These are phyloP conservation scores for Ursus arctos DNA, from an alignment of 2,113 vertebrate genomes.

Conservation along the genomic window DNA sequence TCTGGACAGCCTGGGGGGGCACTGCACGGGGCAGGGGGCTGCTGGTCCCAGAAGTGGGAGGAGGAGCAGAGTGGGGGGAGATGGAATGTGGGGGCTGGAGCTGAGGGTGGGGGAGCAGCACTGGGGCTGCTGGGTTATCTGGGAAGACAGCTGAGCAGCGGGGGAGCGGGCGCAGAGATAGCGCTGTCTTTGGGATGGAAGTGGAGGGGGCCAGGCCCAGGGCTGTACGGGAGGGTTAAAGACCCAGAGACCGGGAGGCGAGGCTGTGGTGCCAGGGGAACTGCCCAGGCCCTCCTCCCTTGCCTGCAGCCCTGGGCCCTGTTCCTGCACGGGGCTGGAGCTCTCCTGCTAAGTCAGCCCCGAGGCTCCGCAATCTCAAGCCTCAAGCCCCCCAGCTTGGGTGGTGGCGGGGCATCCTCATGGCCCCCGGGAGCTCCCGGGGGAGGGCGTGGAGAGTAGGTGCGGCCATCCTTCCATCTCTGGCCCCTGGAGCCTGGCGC, in stretches of 20 bases:
- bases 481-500: neutral
- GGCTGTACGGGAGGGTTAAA: neutral
- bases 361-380: neutral
- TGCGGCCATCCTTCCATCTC: neutral
- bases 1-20: neutral
- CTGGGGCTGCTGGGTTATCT: neutral
- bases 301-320: neutral
- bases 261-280: neutral
- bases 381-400: neutral
- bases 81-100: neutral
- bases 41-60: neutral
- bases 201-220: neutral
- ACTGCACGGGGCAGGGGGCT: neutral
- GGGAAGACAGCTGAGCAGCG: neutral
- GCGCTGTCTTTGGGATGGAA: neutral
- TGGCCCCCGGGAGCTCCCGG: fast-evolving
- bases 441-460: neutral
- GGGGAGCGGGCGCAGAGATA: neutral
- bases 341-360: neutral
- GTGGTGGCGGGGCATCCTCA: neutral
- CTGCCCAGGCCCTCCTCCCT: fast-evolving
- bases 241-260: neutral
- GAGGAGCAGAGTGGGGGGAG: neutral
- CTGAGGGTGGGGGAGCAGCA: neutral
- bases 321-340: fast-evolving